Percentiles rank a stretch among this genome's conserved stretches.
Conservation (phyloP, 2,888 invertebrate genomes). For the Tinea trinotella region DNA sequence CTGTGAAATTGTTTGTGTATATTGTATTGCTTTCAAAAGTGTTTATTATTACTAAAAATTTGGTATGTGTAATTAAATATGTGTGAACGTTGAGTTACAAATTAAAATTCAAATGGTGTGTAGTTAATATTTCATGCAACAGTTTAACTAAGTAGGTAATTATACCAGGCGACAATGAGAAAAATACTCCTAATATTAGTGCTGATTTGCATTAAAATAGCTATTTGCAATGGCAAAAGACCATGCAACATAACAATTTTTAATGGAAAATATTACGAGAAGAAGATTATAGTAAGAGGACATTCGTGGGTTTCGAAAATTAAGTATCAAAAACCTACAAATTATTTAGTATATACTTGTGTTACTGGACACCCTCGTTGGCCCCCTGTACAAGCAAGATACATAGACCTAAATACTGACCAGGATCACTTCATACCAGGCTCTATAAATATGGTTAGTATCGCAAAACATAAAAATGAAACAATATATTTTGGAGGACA, state of each 20-base stretch:
- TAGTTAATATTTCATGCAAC: no score
- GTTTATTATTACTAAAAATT: no score
- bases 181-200: not conserved
- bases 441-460: not conserved
- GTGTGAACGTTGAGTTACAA: no score
- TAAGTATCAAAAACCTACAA: not conserved
- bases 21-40: no score
- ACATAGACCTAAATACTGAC: not conserved
- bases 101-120: no score
- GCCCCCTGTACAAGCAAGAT: slow-evolving; percentile 1
- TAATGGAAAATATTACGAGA: not conserved
- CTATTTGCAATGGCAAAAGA: not conserved
- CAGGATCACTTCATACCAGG: not conserved
- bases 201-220: not conserved
- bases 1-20: no score
- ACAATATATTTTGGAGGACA: slow-evolving; percentile 3
- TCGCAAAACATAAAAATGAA: not conserved
- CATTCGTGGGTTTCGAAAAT: not conserved
- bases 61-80: no score
- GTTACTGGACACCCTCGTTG: not conserved
- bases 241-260: slow-evolving; percentile 2
- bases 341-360: slow-evolving; percentile 4
- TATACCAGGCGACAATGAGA: not conserved
- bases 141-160: no score
- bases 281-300: not conserved